These are phyloP conservation scores for Ptychodera flava DNA, from an alignment of 35 echinoderm and acorn worm species.

Conservation along the genomic window DNA sequence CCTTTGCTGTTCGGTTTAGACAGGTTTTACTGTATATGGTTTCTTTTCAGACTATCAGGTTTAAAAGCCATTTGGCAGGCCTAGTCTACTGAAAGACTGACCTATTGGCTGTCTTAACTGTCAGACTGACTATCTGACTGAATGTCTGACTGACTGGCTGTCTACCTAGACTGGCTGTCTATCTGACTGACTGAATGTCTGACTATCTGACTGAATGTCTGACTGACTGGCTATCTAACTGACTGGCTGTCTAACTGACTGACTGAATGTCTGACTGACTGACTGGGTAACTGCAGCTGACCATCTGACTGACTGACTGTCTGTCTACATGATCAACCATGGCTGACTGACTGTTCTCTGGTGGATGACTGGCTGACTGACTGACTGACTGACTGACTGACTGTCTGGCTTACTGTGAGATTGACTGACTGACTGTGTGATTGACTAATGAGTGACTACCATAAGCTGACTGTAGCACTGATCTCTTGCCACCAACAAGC, in stretches of 20 bases:
- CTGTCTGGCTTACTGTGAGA: too few relatives aligned
- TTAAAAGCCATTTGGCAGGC: too few relatives aligned
- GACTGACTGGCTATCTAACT: neutral
- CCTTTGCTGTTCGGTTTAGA: too few relatives aligned
- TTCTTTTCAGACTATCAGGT: too few relatives aligned
- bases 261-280: neutral
- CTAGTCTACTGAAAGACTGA: neutral
- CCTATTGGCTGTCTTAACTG: neutral
- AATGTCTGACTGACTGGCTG: neutral
- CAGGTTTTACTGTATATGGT: too few relatives aligned
- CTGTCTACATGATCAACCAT: neutral
- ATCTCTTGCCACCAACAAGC: too few relatives aligned
- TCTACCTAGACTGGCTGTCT: neutral
- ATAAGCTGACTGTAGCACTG: too few relatives aligned
- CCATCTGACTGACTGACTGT: neutral
- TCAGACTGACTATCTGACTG: neutral
- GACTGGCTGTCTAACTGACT: neutral
- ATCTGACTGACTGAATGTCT: neutral
- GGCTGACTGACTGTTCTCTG: neutral
- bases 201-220: neutral
- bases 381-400: neutral
- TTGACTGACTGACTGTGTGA: too few relatives aligned
- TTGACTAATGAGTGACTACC: too few relatives aligned
- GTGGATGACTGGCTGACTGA: neutral
- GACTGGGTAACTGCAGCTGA: neutral